Evolutionary conservation across 2,113 vertebrate species (phyloP).

Genomic region (Cercopithecus mona): DNA sequence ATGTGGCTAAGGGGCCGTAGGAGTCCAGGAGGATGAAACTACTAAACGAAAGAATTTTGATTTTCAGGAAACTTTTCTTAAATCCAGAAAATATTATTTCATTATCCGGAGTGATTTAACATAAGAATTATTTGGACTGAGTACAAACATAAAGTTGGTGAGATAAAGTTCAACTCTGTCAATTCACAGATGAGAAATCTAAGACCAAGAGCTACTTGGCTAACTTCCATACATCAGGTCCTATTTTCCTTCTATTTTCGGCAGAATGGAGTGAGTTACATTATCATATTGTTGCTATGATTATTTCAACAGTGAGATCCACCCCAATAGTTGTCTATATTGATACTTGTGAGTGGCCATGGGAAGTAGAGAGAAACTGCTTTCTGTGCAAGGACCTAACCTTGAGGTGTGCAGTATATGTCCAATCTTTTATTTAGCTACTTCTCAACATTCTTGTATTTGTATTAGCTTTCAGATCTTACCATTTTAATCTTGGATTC

Average conservation of each 20-base stretch:
- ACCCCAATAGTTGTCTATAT: not conserved
- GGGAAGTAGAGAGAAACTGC: not conserved
- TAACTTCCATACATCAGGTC: not conserved
- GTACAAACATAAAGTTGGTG: not conserved
- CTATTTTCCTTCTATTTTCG: not conserved
- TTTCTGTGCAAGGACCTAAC: not conserved
- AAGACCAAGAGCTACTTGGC: not conserved
- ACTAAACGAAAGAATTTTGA: not conserved
- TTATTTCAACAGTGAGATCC: not conserved
- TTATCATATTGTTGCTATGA: not conserved
- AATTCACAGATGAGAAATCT: not conserved
- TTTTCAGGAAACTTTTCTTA: slow-evolving; percentile 7
- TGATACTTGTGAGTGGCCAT: not conserved
- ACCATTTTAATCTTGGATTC: slow-evolving; percentile 18
- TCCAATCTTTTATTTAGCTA: not conserved
- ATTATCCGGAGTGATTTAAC: not conserved
- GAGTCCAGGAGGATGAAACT: not conserved
- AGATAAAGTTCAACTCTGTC: not conserved
- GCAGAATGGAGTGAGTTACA: not conserved
- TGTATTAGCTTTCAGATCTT: not conserved
- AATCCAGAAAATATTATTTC: not conserved
- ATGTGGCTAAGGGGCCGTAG: not conserved
- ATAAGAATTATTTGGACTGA: not conserved
- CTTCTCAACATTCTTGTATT: slow-evolving; percentile 9
- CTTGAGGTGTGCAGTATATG: not conserved